Base-by-base conservation (phyloP, 2,888 invertebrate genomes). In the Drosophila glabriapex region DNA sequence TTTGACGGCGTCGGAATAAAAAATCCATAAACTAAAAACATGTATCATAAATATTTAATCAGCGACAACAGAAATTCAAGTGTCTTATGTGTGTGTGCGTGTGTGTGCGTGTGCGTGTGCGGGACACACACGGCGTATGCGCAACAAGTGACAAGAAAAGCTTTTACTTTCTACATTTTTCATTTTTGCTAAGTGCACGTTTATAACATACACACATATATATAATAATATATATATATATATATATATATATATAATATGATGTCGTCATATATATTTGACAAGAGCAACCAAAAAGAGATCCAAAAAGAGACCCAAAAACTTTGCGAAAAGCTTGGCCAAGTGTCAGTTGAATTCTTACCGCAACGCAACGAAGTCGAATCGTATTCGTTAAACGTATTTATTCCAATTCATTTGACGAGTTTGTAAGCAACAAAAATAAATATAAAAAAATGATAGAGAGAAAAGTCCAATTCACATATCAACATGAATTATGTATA, bases 121-220 rank as follows among this genome's bases (percentile, higher is more conserved):
- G 66, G 43, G n/a, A 54, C 31, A 58, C 56, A 80, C 76, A 83
- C 76, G 90, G 89, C 85, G 89, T 77, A 90, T 86, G 90, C 91
- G 85, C 90, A 86, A 86, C 85, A 86, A 86, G 85, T 86, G 90
- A 90, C 67, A 56, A 39, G 9, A 72, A 78, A 59, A 84, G 82
- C 85, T 87, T 78, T 88, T 66, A 5, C 39, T 73, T 31, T 54
- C 60, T 53, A 55, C 69, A 72, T 66, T 83, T 83, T 68, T 80
- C 69, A 81, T 80, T 63, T 66, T 22, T 6, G 35, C 61, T 52
- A 61, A 76, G 77, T 76, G 71, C 77, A 66, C 76, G 68, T 71
- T 76, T 78, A 65, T 39, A 81, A 78, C 43, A 54, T 61, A 4
- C 19, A 37, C 2, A 25, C 1, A 16, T 16, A 55, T 25, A 54